These are phyloP conservation scores for Rhagonycha fulva DNA, from an alignment of 2,888 invertebrate genomes.

Conservation along the genomic window DNA sequence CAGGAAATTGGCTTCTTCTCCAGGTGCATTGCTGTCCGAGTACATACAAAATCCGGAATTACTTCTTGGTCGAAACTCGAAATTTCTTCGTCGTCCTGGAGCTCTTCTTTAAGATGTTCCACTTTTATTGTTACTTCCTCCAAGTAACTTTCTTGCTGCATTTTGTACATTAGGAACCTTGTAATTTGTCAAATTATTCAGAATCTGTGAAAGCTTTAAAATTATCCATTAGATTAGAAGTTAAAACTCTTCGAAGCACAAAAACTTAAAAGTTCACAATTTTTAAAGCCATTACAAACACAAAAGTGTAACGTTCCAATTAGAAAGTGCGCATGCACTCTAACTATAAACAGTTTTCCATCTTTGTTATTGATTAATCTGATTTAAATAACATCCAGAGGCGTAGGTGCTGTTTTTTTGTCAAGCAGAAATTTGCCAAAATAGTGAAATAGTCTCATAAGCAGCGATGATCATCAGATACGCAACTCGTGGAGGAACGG, in stretches of 20 bases:
- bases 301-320: neutral
- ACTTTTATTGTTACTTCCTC: neutral
- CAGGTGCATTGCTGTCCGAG: neutral
- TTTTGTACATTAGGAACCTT: neutral
- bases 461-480: too few species aligned
- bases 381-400: too few species aligned
- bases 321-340: too few species aligned
- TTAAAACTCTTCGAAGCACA: neutral
- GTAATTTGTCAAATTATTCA: neutral
- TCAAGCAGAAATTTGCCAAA: too few species aligned
- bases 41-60: neutral
- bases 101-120: neutral
- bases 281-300: neutral
- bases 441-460: too few species aligned
- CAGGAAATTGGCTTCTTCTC: neutral
- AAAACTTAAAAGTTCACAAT: neutral
- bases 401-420: too few species aligned
- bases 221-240: neutral
- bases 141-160: neutral
- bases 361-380: neutral
- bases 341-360: neutral
- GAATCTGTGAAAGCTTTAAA: neutral
- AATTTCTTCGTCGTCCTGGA: neutral
- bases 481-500: too few species aligned
- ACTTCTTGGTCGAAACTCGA: neutral